phyloP scores from a whole-genome alignment of 1,140 invertebrate species.

The Lucilia sericata region DNA sequence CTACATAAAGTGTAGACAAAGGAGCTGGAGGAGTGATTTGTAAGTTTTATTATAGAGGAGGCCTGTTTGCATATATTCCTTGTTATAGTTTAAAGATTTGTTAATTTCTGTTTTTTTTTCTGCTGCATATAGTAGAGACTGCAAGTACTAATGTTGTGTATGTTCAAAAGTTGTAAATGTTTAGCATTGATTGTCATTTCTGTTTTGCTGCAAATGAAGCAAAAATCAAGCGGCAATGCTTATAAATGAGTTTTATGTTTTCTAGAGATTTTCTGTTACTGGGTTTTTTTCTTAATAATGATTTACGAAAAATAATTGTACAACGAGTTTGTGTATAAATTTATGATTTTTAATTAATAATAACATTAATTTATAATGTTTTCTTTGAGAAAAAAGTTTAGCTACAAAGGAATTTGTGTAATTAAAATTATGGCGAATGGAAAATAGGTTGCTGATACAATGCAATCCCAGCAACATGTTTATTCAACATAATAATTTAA shows the following conservation, averaged over 20 bases:
- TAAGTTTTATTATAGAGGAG: no score
- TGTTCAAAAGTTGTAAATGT: constrained; percentile 10
- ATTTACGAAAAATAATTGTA: constrained; percentile 5
- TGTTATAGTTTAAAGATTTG: constrained; percentile 18
- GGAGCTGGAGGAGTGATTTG: background rate
- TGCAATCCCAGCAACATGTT: no score
- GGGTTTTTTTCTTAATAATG: background rate
- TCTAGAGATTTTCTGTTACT: background rate
- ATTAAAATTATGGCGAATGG: no score
- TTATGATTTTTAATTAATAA: constrained; percentile 13
- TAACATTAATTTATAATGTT: background rate
- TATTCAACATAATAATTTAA: no score
- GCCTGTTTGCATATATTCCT: background rate
- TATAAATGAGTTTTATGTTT: constrained; percentile 21
- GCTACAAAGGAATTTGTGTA: no score
- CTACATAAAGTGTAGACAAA: background rate
- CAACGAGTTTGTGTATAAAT: background rate
- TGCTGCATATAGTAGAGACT: background rate
- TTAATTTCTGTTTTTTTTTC: background rate
- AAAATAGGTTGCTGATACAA: no score
- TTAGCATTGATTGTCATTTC: constrained; percentile 20
- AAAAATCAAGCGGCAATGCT: background rate
- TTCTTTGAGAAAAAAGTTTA: background rate
- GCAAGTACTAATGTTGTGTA: constrained; percentile 6
- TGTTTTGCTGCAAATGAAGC: background rate